Evolutionary conservation across 2,888 invertebrate species (phyloP).

Genomic region (Himalopsyche anomala): DNA sequence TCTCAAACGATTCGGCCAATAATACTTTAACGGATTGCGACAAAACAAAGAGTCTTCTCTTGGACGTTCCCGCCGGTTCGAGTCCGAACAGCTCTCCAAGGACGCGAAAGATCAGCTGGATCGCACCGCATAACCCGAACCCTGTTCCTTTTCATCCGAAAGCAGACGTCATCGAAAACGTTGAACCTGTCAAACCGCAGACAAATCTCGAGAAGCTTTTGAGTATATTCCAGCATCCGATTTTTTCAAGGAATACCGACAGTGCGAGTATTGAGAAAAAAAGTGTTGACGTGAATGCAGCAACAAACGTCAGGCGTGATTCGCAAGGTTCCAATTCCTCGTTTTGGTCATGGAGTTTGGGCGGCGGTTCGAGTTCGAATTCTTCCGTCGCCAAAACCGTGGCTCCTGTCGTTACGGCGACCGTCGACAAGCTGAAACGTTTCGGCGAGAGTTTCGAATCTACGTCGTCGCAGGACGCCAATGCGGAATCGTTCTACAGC

Average conservation of each 20-base stretch:
- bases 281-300: conserved; percentile 43
- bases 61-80: conserved; percentile 72
- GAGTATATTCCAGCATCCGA: conserved; percentile 81
- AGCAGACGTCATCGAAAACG: conserved; percentile 68
- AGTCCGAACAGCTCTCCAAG: conserved; percentile 70
- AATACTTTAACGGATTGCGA: conserved; percentile 68
- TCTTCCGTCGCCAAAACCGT: conserved; percentile 44
- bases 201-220: conserved; percentile 81
- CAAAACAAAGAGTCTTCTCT: conserved; percentile 72
- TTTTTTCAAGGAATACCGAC: conserved; percentile 74
- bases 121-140: conserved; percentile 72
- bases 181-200: conserved; percentile 72
- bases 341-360: conserved; percentile 75
- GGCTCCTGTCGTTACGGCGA: background rate
- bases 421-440: conserved; percentile 53
- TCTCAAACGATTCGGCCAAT: conserved; percentile 66
- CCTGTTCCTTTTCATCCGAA: background rate
- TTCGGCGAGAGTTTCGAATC: conserved; percentile 56
- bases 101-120: conserved; percentile 80
- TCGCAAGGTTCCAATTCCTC: conserved; percentile 67
- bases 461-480: background rate
- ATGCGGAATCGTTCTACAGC: conserved; percentile 37
- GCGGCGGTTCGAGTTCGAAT: conserved; percentile 45
- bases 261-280: conserved; percentile 68
- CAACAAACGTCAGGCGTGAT: conserved; percentile 53